Evolutionary conservation across 2,113 vertebrate species (phyloP), one percentile per base, ranked within the genome.

Genomic region (Heterotis niloticus): DNA sequence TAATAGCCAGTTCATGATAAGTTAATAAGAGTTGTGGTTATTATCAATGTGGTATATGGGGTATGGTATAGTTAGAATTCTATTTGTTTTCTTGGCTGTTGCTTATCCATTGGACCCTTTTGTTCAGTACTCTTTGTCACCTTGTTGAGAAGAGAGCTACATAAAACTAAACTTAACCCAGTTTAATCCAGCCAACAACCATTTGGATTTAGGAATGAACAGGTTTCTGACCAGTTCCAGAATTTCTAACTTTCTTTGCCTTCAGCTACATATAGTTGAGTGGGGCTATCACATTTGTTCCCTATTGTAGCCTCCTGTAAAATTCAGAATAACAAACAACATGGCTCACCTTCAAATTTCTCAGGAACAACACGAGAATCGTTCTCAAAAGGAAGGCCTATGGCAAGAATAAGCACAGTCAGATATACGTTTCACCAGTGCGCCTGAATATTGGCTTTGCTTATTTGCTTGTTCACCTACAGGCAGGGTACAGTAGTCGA

Each of bases 281-380:
- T 4, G 34, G 7, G 7, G 23, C 14, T 54, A 23, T 5, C 16
- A 18, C 11, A 74, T 4, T 5, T 1, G 1, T 17, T 10, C 26
- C n/a, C 14, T 18, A 10, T 65, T 23, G 18, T 24, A 28, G 64
- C 60, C 23, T 57, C 78, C 68, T 51, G 64, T 51, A n/a, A 54
- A 59, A 51, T 65, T 67, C n/a, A 57, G 69, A 28, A 65, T n/a
- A 5, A 20, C 17, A 51, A 44, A 60, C 28, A 44, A 44, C 16
- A 18, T 70, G 44, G 76, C 93, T 87, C 57, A 99, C 98, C 96
- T 96, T 99, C 96, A 81, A 93, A 94, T 87, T 95, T 98, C 88
- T 99, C 97, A 67, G 98, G 97, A 84, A 99, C 97, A 56, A 99
- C 94, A 0, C 96, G 96, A 86, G 94, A 94, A 79, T 99, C 98